Conservation (phyloP, 2,113 vertebrate species). For the Chaetura pelagica region DNA sequence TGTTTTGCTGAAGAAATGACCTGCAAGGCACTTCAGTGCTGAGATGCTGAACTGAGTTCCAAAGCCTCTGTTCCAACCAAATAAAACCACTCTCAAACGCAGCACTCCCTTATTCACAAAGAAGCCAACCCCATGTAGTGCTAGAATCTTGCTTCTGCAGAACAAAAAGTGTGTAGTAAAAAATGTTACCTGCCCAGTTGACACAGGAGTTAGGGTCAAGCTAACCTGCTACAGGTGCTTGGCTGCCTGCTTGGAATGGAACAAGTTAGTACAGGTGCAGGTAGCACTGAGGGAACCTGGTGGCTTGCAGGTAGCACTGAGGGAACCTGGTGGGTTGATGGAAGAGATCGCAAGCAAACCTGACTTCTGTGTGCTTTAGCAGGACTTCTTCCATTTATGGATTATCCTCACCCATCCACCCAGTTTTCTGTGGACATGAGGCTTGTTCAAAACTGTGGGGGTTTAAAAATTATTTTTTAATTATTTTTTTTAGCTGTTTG, state of each 20-base stretch:
- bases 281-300: neutral
- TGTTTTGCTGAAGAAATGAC: neutral
- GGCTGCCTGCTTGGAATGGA: neutral
- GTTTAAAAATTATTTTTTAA: no score
- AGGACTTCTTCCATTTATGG: neutral
- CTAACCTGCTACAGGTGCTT: neutral
- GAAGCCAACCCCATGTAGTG: neutral
- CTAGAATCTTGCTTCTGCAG: neutral
- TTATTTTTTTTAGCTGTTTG: neutral
- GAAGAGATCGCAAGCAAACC: neutral
- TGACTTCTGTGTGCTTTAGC: neutral
- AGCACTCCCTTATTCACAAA: neutral
- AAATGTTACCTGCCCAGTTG: neutral
- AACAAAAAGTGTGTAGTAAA: neutral
- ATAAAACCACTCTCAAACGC: neutral
- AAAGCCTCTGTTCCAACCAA: neutral
- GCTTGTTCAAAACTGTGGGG: neutral
- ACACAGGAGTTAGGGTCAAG: neutral
- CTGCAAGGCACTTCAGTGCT: neutral
- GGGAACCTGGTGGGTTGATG: rapidly evolving
- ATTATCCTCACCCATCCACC: neutral
- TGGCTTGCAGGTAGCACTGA: neutral
- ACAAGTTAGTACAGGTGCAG: neutral
- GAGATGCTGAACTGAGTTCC: neutral
- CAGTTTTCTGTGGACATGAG: neutral